Evolutionary conservation across 2,888 invertebrate species (phyloP), one percentile per base, ranked within the genome.

Genomic region (Papilio demoleus): DNA sequence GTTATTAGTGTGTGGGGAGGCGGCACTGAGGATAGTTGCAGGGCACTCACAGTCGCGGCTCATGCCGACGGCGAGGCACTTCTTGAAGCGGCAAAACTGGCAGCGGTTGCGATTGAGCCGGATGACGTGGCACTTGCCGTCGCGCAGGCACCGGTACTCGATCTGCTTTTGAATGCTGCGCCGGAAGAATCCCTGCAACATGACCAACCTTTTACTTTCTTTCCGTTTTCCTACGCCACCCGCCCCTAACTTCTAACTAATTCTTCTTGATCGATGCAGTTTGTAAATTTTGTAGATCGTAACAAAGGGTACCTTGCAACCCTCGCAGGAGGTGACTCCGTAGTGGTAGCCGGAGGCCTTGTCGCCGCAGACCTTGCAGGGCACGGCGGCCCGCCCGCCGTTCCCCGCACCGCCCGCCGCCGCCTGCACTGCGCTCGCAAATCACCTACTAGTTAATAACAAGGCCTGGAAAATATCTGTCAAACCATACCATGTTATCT

Each of bases 301-400:
- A 17, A 14, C 4, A 19, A 3, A 19, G 4, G 61, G 76, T 93
- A 98, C 98, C 96, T 99, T 99, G 93, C 99, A 99, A 76, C 99
- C 99, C 91, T 99, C 99, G 91, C 99, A 99, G 75, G 98, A 98
- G 73, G 98, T 99, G 77, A 99, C 99, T 65, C 99, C 99, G 95
- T 99, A 99, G 92, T 99, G 99, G 90, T 99, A 99, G 62, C 98
- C 98, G 31, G 97, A 97, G 38, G 98, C 97, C 83, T 97, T 97
- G 90, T 99, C 99, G 56, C 99, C 99, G 91, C 99, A 99, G 77
- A 99, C 99, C 89, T 98, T 98, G 93, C 99, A 99, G 70, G 98
- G 97, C 76, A 97, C 96, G 84, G 97, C 97, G 67, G 97, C 95
- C 79, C 95, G 95, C 74, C 95, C 95, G 75, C 96, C 94, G 74